phyloP scores from a whole-genome alignment of 2,888 invertebrate species.

The Aphodius sticticus region DNA sequence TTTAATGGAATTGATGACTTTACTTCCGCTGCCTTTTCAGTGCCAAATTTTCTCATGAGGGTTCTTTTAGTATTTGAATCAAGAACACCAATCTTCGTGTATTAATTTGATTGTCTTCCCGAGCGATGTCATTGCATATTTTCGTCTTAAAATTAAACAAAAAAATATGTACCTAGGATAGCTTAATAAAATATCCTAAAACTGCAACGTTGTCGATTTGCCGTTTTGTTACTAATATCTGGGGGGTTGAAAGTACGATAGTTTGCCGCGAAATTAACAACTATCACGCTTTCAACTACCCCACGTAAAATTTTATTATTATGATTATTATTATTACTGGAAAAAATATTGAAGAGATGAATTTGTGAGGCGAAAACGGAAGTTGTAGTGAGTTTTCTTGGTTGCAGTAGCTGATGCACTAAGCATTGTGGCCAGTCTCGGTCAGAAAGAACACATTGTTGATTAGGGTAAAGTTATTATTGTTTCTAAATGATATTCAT shows the following conservation, averaged over 20 bases:
- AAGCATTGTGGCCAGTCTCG: constrained; percentile 40
- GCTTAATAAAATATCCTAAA: constrained; percentile 48
- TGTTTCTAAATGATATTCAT: constrained; percentile 54
- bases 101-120: constrained; percentile 27
- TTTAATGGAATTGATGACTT: neutral
- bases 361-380: neutral
- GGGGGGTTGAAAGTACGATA: too few species aligned
- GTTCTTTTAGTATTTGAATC: neutral
- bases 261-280: constrained; percentile 23
- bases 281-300: too few species aligned
- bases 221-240: constrained; percentile 35
- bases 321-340: constrained; percentile 12
- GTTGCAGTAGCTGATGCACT: constrained; percentile 56
- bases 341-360: neutral
- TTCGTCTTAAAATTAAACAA: constrained; percentile 45
- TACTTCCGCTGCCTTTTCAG: neutral
- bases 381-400: constrained; percentile 38
- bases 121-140: constrained; percentile 53
- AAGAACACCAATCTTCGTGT: constrained; percentile 38
- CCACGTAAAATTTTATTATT: neutral
- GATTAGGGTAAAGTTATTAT: constrained; percentile 57
- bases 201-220: constrained; percentile 52
- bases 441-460: constrained; percentile 52
- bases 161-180: constrained; percentile 49
- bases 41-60: neutral